Base-by-base conservation (phyloP, 2,888 invertebrate species). In the Scaptomyza flava region DNA sequence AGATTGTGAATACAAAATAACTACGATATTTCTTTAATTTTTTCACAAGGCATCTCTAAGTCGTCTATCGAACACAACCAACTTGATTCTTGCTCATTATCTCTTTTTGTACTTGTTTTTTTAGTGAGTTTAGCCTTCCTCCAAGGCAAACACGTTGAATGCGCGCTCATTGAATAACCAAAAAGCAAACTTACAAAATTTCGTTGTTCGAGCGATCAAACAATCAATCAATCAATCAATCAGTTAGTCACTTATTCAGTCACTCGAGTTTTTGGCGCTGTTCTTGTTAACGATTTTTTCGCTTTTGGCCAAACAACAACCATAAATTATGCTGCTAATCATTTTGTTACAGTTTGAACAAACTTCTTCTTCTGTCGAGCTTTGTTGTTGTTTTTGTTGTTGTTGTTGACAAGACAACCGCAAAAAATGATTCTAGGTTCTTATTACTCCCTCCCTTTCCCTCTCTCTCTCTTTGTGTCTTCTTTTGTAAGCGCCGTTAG, bases 311-410 rank as follows among this genome's bases (percentile, higher is more conserved):
- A 64, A 36, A n/a, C 12, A 6, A 41, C 33, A 77, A 61, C 82
- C 85, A 81, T 81, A 87, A 87, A 82, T 81, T 76, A 76, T 77
- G 79, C 72, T 67, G 72, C 75, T 87, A 85, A 82, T 84, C 82
- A 77, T 73, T 82, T 82, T 79, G 82, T 82, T 83, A 83, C 88
- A 87, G 86, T 83, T 83, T 87, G 41, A 41, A 67, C 67, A 14
- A 68, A 66, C 34, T 33, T 53, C 47, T 38, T 36, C 12, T 33
- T 9, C n/a, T n/a, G n/a, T 30, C 23, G 8, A 34, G 12, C 34
- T 34, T 36, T 36, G 38, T 38, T 38, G n/a, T 36, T 36, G 12
- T 20, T 34, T 2, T 23, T 23, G 27, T 27, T 27, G 27, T 27
- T 27, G 27, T 27, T 27, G 27, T 27, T 27, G 27, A 27, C 27